Percentiles rank a stretch among this genome's conserved stretches.
These are phyloP conservation scores for Oryctes rhinoceros DNA, from an alignment of 1,140 invertebrate species.

Conservation along the genomic window DNA sequence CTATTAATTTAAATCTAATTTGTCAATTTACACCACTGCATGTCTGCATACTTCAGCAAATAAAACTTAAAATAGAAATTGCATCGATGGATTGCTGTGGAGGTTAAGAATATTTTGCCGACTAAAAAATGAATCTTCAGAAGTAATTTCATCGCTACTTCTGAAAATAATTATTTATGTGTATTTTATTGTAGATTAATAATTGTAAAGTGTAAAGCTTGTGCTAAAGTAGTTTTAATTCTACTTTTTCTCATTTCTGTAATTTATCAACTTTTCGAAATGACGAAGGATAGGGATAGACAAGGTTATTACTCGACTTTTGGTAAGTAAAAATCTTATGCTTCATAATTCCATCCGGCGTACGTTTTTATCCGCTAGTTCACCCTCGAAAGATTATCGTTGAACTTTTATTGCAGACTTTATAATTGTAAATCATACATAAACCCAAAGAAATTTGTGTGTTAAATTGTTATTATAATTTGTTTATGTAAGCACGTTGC, in stretches of 20 bases:
- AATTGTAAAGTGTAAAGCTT: not conserved
- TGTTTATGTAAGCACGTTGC: too few relatives aligned
- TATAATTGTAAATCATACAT: too few relatives aligned
- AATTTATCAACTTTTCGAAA: conserved; percentile 6
- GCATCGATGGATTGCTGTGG: not conserved
- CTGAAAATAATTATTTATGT: not conserved
- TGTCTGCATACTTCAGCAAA: not conserved
- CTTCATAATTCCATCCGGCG: too few relatives aligned
- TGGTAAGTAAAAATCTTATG: conserved; percentile 4
- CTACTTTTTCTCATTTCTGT: not conserved
- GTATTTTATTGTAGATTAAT: conserved; percentile 5
- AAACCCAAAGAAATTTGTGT: too few relatives aligned
- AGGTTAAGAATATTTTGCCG: not conserved
- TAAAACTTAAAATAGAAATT: not conserved
- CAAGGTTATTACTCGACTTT: conserved; percentile 12
- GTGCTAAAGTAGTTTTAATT: not conserved
- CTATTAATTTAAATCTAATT: conserved; percentile 6
- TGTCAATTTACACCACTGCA: not conserved
- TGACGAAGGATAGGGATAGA: not conserved
- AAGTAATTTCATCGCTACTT: conserved; percentile 2
- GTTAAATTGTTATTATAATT: too few relatives aligned
- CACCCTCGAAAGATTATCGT: too few relatives aligned
- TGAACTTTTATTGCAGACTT: too few relatives aligned
- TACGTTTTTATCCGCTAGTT: too few relatives aligned
- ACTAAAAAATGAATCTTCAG: not conserved